phyloP scores from a whole-genome alignment of 2,797 vertebrate genomes.

The Momotus momota region DNA sequence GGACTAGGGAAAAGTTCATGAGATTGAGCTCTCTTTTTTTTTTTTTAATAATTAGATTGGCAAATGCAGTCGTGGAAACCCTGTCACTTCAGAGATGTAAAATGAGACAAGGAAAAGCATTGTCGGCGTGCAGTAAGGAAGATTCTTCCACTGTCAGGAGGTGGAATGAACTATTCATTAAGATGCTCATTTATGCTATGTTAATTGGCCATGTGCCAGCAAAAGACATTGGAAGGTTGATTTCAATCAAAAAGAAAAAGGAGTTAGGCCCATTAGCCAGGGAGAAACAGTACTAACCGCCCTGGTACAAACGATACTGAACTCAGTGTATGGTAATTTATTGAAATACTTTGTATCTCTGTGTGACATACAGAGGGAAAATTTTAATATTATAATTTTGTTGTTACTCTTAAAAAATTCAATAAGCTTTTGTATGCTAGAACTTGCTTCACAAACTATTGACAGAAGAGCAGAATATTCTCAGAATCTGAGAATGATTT shows the following conservation, averaged over 20 bases:
- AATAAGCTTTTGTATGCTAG: neutral
- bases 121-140: neutral
- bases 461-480: constrained; percentile 16
- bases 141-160: neutral
- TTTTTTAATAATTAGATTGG: neutral
- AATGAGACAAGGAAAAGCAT: neutral
- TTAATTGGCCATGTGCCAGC: neutral
- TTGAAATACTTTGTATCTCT: neutral
- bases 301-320: neutral
- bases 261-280: neutral
- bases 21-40: neutral
- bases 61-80: neutral
- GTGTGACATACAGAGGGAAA: neutral
- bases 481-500: constrained; percentile 34
- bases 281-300: neutral
- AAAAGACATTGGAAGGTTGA: neutral
- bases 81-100: neutral
- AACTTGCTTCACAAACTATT: neutral
- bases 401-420: neutral
- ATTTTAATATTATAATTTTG: neutral
- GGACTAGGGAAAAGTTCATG: neutral
- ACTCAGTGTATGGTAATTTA: neutral
- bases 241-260: neutral
- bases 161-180: neutral
- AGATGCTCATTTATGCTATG: neutral